A percentile compares a stretch with the other conserved stretches of the same genome.
phyloP scores from a whole-genome alignment of 37 sponge, comb jelly and placozoan species.

The Theonella swinhoei region DNA sequence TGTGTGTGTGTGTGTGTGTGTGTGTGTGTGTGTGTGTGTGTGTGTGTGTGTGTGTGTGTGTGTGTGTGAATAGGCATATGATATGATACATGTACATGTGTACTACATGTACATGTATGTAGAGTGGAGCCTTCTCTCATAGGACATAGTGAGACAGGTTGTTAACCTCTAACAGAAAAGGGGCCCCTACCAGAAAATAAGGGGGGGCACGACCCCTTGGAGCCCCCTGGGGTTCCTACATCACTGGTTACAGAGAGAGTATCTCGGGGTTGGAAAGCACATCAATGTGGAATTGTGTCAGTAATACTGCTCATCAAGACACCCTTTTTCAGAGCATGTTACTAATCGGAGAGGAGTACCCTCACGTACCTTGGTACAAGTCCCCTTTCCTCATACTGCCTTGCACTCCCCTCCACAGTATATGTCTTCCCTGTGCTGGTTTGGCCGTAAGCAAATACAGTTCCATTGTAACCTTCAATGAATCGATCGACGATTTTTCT shows the following conservation, averaged over 20 bases:
- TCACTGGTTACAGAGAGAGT: constrained; percentile 17
- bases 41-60: too few species aligned
- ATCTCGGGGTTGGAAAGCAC: neutral
- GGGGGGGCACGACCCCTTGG: too few species aligned
- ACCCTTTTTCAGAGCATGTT: neutral
- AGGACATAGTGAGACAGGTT: too few species aligned
- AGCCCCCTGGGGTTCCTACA: too few species aligned
- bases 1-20: too few species aligned
- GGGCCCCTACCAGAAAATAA: too few species aligned
- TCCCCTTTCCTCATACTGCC: constrained; percentile 76
- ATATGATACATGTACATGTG: too few species aligned
- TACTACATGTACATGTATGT: too few species aligned
- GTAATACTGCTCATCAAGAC: neutral
- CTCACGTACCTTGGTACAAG: constrained; percentile 74
- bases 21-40: too few species aligned
- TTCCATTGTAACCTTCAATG: constrained; percentile 88
- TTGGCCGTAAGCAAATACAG: constrained; percentile 94
- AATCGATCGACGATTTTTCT: constrained; percentile 65
- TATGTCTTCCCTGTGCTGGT: constrained; percentile 86
- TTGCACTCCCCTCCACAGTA: constrained; percentile 73
- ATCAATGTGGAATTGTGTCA: neutral
- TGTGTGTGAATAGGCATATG: too few species aligned
- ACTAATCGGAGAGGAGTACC: neutral
- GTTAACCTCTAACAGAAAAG: too few species aligned
- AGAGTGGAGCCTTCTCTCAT: too few species aligned